Evolutionary conservation across 1,140 invertebrate species (phyloP), one percentile per base, ranked within the genome.

Genomic region (Varroa destructor): DNA sequence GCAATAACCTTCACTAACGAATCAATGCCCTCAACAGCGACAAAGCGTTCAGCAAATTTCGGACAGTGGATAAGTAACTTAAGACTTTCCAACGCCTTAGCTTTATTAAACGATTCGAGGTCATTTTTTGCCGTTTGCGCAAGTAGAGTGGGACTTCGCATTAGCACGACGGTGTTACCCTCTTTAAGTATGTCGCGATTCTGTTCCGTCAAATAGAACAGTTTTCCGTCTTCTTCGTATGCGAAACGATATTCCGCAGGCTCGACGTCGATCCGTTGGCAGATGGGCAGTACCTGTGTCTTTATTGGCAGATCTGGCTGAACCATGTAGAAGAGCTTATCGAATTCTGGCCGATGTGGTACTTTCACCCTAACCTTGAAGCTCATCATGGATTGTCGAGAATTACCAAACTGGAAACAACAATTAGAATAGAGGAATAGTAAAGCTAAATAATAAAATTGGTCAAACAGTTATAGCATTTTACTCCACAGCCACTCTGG

Each of bases 191-290:
- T 5, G 2, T 67, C 14, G 2, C 46, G 40, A 37, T 67, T 67
- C n/a, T 67, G 40, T 40, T 67, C 61, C 40, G 61, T 67, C 3
- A 43, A 25, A 37, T 67, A 67, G 37, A 67, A 67, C 0, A 67
- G 40, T 8, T 40, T n/a, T 12, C 61, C 61, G 61, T 67, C 36
- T 40, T 67, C 46, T 37, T 67, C 61, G 61, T 67, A 67, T 1
- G 61, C 61, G 61, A 67, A 67, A 8, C 61, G 61, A 8, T 67
- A 67, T 37, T 67, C 61, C 12, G 40, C 61, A 10, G 61, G 61
- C 36, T 67, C 61, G 61, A 67, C 40, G 14, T 46, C 61, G 61
- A 67, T 46, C 40, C 40, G 12, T 2, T 12, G 1, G 61, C 61
- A 67, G 10, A 67, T 37, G 1, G 10, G 14, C 40, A 40, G 40